phyloP scores from a whole-genome alignment of 2,797 vertebrate species.

The Oreonectes daqikongensis region DNA sequence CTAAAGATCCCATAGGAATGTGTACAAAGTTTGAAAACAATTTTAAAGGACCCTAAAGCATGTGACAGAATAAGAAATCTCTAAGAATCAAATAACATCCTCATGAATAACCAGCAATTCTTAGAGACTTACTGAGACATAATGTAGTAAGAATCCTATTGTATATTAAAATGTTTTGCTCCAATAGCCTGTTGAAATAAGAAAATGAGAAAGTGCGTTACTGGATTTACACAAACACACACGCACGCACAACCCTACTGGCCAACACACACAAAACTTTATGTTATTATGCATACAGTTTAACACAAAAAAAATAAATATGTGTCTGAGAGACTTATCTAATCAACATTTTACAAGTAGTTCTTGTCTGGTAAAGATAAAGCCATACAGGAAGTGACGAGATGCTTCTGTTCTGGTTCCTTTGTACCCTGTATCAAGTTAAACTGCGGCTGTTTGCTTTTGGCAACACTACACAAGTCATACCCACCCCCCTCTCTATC shows the following conservation, averaged over 20 bases:
- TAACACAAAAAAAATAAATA: conserved; percentile 40
- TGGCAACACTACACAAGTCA: conserved; percentile 54
- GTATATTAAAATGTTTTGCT: neutral
- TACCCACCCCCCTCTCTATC: conserved; percentile 30
- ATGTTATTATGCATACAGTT: neutral
- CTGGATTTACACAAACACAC: too few relatives aligned
- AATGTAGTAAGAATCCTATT: neutral
- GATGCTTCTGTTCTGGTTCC: conserved; percentile 18
- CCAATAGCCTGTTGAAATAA: neutral
- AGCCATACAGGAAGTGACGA: conserved; percentile 22
- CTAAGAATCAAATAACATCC: neutral
- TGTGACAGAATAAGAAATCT: neutral
- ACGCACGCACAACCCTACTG: neutral
- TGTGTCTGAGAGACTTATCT: conserved; percentile 55
- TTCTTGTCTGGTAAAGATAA: conserved; percentile 29
- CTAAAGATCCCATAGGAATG: neutral
- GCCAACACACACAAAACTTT: neutral
- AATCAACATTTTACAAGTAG: conserved; percentile 61
- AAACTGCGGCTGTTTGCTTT: conserved; percentile 63
- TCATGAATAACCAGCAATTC: neutral
- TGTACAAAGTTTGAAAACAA: neutral
- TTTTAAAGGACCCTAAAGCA: neutral
- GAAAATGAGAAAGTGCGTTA: too few relatives aligned
- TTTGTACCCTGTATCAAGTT: conserved; percentile 45
- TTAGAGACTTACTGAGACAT: neutral